Percentiles rank a stretch among this genome's conserved stretches.
Conservation (phyloP, 2,888 invertebrate species). For the Hyles lineata region DNA sequence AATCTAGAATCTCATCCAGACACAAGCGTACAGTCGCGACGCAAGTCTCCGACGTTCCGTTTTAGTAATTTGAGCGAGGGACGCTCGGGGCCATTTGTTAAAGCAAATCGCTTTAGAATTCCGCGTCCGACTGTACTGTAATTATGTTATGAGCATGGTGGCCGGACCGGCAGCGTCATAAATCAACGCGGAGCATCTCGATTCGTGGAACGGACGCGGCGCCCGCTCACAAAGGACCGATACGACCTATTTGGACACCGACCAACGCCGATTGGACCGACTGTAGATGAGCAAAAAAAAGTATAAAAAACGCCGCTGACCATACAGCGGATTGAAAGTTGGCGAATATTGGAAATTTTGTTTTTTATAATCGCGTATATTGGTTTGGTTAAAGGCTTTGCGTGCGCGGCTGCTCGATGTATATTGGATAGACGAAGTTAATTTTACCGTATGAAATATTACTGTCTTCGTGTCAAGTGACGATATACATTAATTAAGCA, state of each 20-base stretch:
- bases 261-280: conserved; percentile 37
- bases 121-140: conserved; percentile 26
- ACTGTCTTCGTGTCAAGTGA: too few relatives aligned
- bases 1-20: background rate
- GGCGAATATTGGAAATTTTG: conserved; percentile 11
- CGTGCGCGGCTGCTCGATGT: too few relatives aligned
- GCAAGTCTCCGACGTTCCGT: background rate
- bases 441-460: background rate
- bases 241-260: conserved; percentile 48
- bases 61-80: conserved; percentile 13
- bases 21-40: background rate
- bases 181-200: conserved; percentile 40
- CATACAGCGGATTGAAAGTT: conserved; percentile 22
- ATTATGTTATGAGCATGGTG: conserved; percentile 32
- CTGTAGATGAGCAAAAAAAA: conserved; percentile 24
- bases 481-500: too few relatives aligned
- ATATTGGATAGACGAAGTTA: background rate
- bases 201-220: conserved; percentile 42
- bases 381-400: background rate
- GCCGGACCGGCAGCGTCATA: conserved; percentile 34
- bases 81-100: conserved; percentile 18
- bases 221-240: conserved; percentile 44
- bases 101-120: conserved; percentile 21
- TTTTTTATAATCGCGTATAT: conserved; percentile 1
- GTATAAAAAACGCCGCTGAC: conserved; percentile 38